phyloP scores from a whole-genome alignment of 1,140 invertebrate species.

The Drosophila orosa region DNA sequence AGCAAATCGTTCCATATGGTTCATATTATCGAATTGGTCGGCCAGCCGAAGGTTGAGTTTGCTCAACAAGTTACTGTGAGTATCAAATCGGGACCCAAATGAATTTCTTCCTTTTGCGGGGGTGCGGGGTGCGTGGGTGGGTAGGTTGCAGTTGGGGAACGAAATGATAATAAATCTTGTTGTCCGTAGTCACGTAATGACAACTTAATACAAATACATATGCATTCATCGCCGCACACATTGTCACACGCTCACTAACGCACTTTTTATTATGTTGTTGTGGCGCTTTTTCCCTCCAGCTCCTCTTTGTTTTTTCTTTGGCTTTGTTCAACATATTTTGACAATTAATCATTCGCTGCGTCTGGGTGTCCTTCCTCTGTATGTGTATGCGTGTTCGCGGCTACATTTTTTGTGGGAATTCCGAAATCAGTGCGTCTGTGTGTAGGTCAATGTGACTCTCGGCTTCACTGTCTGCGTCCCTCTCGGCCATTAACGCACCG shows the following conservation, averaged over 20 bases:
- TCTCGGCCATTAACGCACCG: constrained; percentile 61
- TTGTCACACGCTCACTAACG: constrained; percentile 38
- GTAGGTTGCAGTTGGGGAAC: constrained; percentile 3
- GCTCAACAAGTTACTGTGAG: constrained; percentile 84
- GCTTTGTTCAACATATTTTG: constrained; percentile 77
- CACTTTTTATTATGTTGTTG: constrained; percentile 78
- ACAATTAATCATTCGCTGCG: constrained; percentile 76
- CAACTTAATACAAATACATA: constrained; percentile 84
- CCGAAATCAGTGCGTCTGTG: constrained; percentile 52
- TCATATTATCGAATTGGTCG: constrained; percentile 84
- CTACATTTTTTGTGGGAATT: constrained; percentile 39
- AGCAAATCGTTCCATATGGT: constrained; percentile 84
- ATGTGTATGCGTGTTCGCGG: constrained; percentile 33
- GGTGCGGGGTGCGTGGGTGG: neutral
- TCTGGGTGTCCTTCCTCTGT: constrained; percentile 30
- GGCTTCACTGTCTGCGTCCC: constrained; percentile 36
- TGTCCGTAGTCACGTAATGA: constrained; percentile 84
- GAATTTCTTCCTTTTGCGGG: constrained; percentile 48
- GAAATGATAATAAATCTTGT: constrained; percentile 83
- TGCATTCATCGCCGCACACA: constrained; percentile 64
- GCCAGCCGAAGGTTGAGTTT: constrained; percentile 84
- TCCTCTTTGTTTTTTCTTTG: constrained; percentile 1
- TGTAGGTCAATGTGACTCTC: constrained; percentile 76
- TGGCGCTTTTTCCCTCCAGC: constrained; percentile 32
- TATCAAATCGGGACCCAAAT: constrained; percentile 62